A percentile compares a stretch with the other conserved stretches of the same genome.
These are phyloP conservation scores for Poeciliopsis infans DNA, from an alignment of 2,797 vertebrate species.

Conservation along the genomic window DNA sequence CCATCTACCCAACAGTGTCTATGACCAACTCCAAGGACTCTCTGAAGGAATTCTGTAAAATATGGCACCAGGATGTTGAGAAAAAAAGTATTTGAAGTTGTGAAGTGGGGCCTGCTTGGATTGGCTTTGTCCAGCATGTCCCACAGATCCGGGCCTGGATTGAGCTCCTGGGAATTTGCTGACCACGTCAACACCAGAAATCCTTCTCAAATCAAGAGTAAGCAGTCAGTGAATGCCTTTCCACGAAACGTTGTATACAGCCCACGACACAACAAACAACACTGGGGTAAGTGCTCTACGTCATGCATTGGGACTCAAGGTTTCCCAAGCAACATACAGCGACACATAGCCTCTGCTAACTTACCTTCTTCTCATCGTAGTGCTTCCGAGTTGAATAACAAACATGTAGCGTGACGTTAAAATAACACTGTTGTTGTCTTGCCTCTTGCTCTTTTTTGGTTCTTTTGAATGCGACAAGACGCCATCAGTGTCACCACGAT, in stretches of 20 bases:
- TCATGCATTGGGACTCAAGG: background rate
- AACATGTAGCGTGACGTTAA: too few relatives aligned
- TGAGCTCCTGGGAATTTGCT: background rate
- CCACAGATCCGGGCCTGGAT: background rate
- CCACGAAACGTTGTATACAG: background rate
- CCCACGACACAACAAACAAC: too few relatives aligned
- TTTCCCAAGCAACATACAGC: background rate
- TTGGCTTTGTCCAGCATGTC: background rate
- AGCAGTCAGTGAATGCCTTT: background rate
- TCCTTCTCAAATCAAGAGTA: background rate
- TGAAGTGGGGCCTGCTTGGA: background rate
- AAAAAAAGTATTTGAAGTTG: background rate
- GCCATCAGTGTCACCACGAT: background rate
- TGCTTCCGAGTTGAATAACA: background rate
- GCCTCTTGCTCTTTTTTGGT: background rate
- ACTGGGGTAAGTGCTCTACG: background rate
- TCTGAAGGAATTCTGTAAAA: background rate
- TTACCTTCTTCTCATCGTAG: background rate
- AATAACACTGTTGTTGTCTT: background rate
- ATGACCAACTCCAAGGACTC: background rate
- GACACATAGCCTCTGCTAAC: background rate
- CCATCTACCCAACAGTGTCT: background rate
- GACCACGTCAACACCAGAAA: background rate
- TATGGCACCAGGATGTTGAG: background rate
- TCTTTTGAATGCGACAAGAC: background rate